Evolutionary conservation across 37 sponge, comb jelly and placozoan species (phyloP), one percentile per base, ranked within the genome.

Genomic region (Cladorhizidae sp.): DNA sequence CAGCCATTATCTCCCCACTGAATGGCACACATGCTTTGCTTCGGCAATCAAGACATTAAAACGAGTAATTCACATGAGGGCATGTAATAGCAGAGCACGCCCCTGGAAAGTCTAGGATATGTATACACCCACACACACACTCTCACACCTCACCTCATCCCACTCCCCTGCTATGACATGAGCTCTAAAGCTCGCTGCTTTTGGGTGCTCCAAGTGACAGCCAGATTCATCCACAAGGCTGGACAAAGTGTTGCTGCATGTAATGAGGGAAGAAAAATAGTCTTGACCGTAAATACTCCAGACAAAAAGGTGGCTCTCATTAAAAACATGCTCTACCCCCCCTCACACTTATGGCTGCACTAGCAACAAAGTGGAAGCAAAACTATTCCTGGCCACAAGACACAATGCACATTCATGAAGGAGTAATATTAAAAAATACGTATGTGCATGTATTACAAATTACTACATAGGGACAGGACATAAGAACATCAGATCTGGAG

Each of bases 151-250:
- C 52, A 96, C 97, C 88, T 84, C 72, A 17, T 90, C 82, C 99
- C 99, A 98, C 38, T 90, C 75, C 23, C 99, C 99, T 40, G 70
- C 56, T 25, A 94, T 65, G 21, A 98, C 90, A 79, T 78, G 69
- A 35, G 74, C 39, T 17, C 95, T 74, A 77, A 98, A 96, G 40
- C 85, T 89, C 15, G 95, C 85, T 31, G 97, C 97, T n/a, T 86
- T 67, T 0, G 95, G 93, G 67, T 98, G 93, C 43, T 98, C 99
- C 77, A 96, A 55, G 33, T 73, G 29, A 74, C 95, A 98, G 31
- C 94, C 96, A 14, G 90, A 83, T 84, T 98, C 99, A 71, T 87
- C 78, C 35, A 90, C 82, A 17, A 98, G 79, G 50, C 71, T 49
- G 2, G 90, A 83, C 35, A 88, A 88, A 12, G 99, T 92, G 18